Conservation (phyloP, 2,797 vertebrate species). For the Anguilla obscura region DNA sequence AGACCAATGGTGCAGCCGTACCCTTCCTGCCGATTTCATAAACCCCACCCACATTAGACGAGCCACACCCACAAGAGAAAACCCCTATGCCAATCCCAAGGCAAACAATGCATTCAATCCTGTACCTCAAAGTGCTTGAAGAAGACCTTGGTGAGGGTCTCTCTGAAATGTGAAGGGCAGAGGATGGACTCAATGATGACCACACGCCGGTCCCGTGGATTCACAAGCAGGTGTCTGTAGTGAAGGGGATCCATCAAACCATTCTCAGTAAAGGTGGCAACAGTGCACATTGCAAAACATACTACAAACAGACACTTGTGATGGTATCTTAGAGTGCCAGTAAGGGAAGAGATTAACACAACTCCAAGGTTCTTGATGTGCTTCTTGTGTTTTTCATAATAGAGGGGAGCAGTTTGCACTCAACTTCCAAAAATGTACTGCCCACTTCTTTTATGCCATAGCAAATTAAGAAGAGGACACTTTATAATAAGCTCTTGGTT, state of each 20-base stretch:
- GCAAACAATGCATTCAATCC: not conserved
- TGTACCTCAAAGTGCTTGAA: slow-evolving; percentile 98
- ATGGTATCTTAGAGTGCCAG: not conserved
- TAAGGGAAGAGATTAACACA: not conserved
- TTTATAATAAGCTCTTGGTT: not conserved
- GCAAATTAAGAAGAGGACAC: not conserved
- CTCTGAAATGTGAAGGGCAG: slow-evolving; percentile 96
- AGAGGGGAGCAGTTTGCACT: not conserved
- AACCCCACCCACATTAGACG: not conserved
- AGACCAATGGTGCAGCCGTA: not conserved
- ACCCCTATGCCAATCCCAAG: not conserved
- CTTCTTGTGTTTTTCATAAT: not conserved
- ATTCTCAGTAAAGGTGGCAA: not conserved
- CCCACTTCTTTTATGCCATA: not conserved
- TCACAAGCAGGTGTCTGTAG: slow-evolving; percentile 88
- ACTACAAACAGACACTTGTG: not conserved
- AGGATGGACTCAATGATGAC: slow-evolving; percentile 95
- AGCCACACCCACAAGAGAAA: not conserved
- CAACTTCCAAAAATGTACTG: not conserved
- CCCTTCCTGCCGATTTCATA: not conserved
- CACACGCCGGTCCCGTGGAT: slow-evolving; percentile 95
- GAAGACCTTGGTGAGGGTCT: slow-evolving; percentile 92
- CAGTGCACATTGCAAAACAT: not conserved
- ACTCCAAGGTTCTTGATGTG: not conserved
- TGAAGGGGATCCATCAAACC: not conserved